phyloP scores from a whole-genome alignment of 2,888 invertebrate genomes.

The Stegana nigrithorax region DNA sequence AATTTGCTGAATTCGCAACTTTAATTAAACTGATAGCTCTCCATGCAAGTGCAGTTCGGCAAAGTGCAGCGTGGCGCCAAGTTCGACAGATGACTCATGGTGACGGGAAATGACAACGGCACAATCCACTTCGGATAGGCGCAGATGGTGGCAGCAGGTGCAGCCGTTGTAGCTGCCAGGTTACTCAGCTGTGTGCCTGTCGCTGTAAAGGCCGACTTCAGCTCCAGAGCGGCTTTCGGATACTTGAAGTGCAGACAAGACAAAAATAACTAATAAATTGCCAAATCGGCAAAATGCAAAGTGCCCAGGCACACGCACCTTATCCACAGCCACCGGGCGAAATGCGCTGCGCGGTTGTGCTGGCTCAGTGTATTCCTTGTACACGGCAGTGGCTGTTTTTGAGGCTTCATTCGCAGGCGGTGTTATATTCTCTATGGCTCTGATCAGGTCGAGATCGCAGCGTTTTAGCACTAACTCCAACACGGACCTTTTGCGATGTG shows the following conservation, averaged over 20 bases:
- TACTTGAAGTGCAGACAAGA: not conserved
- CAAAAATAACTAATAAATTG: not conserved
- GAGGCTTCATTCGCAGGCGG: no score
- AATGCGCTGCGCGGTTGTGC: conserved; percentile 52
- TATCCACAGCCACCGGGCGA: conserved; percentile 53
- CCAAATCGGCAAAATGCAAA: not conserved
- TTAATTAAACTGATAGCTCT: conserved; percentile 61
- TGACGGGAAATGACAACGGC: conserved; percentile 66
- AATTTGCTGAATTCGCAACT: no score
- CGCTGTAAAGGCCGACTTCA: conserved; percentile 17
- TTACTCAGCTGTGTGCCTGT: not conserved
- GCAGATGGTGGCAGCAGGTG: conserved; percentile 44
- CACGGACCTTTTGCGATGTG: conserved; percentile 88
- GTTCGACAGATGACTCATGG: conserved; percentile 68
- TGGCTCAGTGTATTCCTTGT: conserved; percentile 26
- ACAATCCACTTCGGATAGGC: conserved; percentile 68
- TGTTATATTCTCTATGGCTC: conserved; percentile 66
- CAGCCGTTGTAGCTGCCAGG: not conserved
- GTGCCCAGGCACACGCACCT: no score
- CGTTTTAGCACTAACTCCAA: conserved; percentile 91
- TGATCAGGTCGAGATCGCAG: conserved; percentile 90
- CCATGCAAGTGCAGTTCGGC: conserved; percentile 67
- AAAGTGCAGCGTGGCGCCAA: conserved; percentile 69
- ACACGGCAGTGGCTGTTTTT: not conserved
- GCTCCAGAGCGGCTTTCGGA: conserved; percentile 15